Evolutionary conservation across 2,888 invertebrate species (phyloP), one percentile per base, ranked within the genome.

Genomic region (Erynnis tages): DNA sequence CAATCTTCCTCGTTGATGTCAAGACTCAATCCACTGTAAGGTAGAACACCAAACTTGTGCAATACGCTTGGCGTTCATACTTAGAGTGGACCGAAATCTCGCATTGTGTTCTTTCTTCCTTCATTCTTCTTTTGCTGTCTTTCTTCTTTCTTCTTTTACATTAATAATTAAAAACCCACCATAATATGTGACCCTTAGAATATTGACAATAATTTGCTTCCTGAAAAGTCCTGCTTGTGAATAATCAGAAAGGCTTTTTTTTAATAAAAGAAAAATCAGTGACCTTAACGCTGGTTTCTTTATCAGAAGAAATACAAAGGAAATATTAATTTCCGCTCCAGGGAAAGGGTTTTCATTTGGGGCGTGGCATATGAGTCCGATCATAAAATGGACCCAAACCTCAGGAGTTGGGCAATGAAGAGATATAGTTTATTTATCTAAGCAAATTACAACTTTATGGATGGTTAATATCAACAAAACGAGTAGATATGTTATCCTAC

Each of bases 41-140:
- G 96, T 96, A 95, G 96, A 96, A 96, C 96, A 96, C 96, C 96
- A 96, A 96, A 94, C 96, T 88, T 69, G 25, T 89, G 82, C 80
- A 89, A 91, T 92, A 84, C 93, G 96, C 95, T 95, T 96, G 95
- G 94, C 93, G 95, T 94, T 94, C 94, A 93, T 94, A 94, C 95
- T 96, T 96, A 96, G 94, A 96, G 96, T 95, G 94, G 91, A 83
- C 91, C 91, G 92, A 71, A 69, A 48, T 40, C 54, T 27, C 29
- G 11, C 2, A 23, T n/a, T 49, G 27, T 34, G 23, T 21, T 17
- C 25, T 27, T 54, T 37, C 21, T 37, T 45, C 54, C 54, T 63
- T 64, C 55, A 49, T 45, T 57, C 50, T 60, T 62, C 56, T 41
- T 59, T 47, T 55, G 55, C 47, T 4, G 21, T 35, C 37, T 4